These are phyloP conservation scores for Neoitamus cyanurus DNA, from an alignment of 2,888 invertebrate genomes.

Conservation along the genomic window DNA sequence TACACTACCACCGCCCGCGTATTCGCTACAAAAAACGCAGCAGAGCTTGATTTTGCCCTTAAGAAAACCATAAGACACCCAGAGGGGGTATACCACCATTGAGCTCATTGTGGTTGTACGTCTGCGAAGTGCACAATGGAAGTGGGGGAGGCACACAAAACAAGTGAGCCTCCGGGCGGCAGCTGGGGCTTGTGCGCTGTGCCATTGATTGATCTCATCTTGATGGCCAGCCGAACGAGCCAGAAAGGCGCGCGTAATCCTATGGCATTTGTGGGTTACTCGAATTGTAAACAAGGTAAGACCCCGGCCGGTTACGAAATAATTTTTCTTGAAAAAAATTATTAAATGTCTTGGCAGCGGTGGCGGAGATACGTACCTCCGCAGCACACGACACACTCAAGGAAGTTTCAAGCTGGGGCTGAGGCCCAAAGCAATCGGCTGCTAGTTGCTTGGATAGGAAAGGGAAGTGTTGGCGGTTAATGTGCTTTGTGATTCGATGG, in stretches of 20 bases:
- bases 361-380: not conserved
- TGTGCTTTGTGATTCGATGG: not conserved
- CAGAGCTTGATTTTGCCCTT: not conserved
- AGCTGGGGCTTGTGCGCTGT: not conserved
- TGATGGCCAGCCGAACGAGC: not conserved
- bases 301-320: not conserved
- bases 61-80: not conserved
- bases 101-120: not conserved
- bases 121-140: not conserved
- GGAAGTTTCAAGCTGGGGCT: not conserved
- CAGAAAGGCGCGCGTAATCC: conserved; percentile 2
- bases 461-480: not conserved
- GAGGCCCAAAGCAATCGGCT: not conserved
- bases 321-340: not conserved
- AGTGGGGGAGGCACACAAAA: not conserved
- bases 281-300: conserved; percentile 2
- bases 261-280: conserved; percentile 30
- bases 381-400: not conserved
- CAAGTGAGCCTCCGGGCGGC: not conserved
- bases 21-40: not conserved
- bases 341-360: not conserved
- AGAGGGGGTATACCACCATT: not conserved
- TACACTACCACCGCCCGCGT: not conserved
- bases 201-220: conserved; percentile 16
- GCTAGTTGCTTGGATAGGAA: not conserved